Conservation (phyloP, 1,140 invertebrate genomes). For the Leptestheria dahalacensis region DNA sequence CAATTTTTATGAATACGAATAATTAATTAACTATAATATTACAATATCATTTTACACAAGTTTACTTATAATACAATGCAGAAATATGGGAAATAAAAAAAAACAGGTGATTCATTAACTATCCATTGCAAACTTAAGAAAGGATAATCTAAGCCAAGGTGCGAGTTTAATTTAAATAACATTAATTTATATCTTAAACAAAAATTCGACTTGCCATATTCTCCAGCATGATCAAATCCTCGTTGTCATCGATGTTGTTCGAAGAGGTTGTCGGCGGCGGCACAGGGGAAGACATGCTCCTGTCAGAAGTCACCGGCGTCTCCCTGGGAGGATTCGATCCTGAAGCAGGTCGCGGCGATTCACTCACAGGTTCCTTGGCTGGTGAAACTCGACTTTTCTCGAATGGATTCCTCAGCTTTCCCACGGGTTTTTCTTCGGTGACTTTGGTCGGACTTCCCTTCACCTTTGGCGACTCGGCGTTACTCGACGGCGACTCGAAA, state of each 20-base stretch:
- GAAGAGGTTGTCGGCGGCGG: not conserved
- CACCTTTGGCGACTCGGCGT: not conserved
- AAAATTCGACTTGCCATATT: constrained; percentile 30
- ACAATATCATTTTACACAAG: no score
- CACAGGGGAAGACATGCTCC: not conserved
- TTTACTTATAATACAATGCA: no score
- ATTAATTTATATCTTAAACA: not conserved
- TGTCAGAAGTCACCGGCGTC: not conserved
- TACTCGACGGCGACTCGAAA: not conserved
- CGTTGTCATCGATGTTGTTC: constrained; percentile 47
- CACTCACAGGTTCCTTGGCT: not conserved
- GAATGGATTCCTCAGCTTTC: not conserved
- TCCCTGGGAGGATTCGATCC: not conserved
- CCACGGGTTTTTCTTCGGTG: not conserved
- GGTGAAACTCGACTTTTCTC: not conserved
- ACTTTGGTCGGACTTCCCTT: not conserved
- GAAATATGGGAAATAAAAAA: constrained; percentile 34
- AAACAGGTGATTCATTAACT: no score
- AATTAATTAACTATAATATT: no score
- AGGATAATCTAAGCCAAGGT: not conserved
- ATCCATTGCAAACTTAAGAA: no score
- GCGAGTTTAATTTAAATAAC: not conserved
- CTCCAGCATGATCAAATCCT: constrained; percentile 47
- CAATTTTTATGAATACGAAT: no score
- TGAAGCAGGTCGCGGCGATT: no score